These are phyloP conservation scores for Drosophila tanythrix DNA, from an alignment of 2,888 invertebrate genomes.

Conservation along the genomic window DNA sequence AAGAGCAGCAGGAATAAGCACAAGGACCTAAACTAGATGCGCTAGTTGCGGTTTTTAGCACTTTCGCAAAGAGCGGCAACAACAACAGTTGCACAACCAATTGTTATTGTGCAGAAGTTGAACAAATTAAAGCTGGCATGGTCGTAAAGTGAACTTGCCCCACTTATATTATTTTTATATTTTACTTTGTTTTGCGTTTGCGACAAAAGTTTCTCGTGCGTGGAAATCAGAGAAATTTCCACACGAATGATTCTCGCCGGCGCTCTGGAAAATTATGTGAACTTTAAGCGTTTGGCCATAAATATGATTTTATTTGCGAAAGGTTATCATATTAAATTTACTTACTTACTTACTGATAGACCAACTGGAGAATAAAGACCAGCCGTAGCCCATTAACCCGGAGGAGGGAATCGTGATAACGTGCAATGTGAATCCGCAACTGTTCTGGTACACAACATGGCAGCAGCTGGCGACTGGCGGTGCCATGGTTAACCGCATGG, in stretches of 20 bases:
- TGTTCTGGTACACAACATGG: slow-evolving; percentile 36
- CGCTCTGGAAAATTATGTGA: slow-evolving; percentile 34
- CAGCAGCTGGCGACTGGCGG: slow-evolving; percentile 22
- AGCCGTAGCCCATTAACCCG: background rate
- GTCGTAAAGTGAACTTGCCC: slow-evolving; percentile 7
- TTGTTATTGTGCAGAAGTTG: slow-evolving; percentile 16
- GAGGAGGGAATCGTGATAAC: slow-evolving; percentile 45
- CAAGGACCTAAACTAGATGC: slow-evolving; percentile 50
- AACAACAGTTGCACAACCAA: slow-evolving; percentile 24
- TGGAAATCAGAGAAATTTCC: slow-evolving; percentile 57
- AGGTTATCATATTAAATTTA: slow-evolving; percentile 3
- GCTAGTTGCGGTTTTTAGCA: slow-evolving; percentile 54
- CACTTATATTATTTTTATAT: slow-evolving; percentile 4
- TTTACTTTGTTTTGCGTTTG: slow-evolving; percentile 5
- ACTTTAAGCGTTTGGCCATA: slow-evolving; percentile 39
- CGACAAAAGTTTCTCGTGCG: slow-evolving; percentile 56
- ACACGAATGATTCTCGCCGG: slow-evolving; percentile 39
- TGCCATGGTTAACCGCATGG: slow-evolving; percentile 24
- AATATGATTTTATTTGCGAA: slow-evolving; percentile 6
- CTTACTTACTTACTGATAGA: slow-evolving; percentile 6
- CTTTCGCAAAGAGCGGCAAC: slow-evolving; percentile 18
- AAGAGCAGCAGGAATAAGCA: slow-evolving; percentile 70
- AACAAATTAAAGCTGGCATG: slow-evolving; percentile 3
- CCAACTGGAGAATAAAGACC: background rate
- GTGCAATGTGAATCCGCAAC: slow-evolving; percentile 46